phyloP scores from a whole-genome alignment of 2,888 invertebrate species.

The Desoria tigrina region DNA sequence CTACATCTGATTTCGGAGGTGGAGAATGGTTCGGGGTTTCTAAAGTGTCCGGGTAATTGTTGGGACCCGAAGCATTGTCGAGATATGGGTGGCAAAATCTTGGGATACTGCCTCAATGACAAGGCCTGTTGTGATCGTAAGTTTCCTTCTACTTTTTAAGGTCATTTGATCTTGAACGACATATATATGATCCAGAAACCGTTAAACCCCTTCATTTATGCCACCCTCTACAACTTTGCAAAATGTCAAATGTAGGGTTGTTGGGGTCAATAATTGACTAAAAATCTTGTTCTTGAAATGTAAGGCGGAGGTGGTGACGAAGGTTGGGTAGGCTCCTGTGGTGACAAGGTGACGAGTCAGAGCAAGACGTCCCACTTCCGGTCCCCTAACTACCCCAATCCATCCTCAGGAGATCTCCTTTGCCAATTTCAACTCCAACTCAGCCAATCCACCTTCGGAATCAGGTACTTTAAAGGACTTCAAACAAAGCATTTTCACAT shows the following conservation, averaged over 20 bases:
- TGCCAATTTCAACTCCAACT: conserved; percentile 43
- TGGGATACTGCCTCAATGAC: conserved; percentile 11
- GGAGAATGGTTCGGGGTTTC: neutral
- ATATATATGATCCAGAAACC: too few relatives aligned
- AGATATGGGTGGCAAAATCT: neutral
- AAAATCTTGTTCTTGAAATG: too few relatives aligned
- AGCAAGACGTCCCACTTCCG: conserved; percentile 36
- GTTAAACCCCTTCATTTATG: too few relatives aligned
- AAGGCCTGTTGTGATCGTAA: conserved; percentile 15
- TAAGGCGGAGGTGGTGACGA: neutral
- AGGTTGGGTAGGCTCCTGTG: conserved; percentile 31
- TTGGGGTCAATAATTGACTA: too few relatives aligned
- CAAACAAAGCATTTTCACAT: too few relatives aligned
- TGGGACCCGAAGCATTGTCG: neutral
- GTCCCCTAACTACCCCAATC: conserved; percentile 39
- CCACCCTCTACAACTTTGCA: too few relatives aligned
- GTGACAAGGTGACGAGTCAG: conserved; percentile 22
- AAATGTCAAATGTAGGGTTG: too few relatives aligned
- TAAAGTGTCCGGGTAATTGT: conserved; percentile 6
- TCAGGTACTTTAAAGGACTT: conserved; percentile 27
- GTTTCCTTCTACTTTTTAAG: too few relatives aligned
- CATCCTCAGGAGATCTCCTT: conserved; percentile 34
- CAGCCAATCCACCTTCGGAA: conserved; percentile 33
- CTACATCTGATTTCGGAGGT: too few relatives aligned
- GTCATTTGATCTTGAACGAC: too few relatives aligned